Evolutionary conservation across 2,888 invertebrate genomes (phyloP).

Genomic region (Limnephilus rhombicus): DNA sequence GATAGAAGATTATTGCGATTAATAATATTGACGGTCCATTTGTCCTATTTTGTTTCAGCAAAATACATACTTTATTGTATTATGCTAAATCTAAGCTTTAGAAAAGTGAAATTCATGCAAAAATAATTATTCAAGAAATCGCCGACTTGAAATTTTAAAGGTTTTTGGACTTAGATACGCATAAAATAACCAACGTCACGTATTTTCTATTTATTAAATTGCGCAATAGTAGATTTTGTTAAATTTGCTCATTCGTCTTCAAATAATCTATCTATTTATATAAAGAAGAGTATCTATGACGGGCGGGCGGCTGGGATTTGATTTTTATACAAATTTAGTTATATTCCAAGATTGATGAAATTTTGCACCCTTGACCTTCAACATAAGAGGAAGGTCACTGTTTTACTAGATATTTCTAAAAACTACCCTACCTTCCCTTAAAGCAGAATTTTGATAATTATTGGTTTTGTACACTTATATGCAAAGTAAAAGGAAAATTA

Average conservation of each 20-base stretch:
- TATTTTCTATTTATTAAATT: background rate
- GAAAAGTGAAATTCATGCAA: background rate
- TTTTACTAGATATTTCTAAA: too few species aligned
- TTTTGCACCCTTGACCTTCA: too few species aligned
- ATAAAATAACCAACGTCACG: background rate
- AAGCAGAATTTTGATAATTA: too few species aligned
- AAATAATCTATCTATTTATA: too few species aligned
- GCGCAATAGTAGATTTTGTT: background rate
- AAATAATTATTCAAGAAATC: background rate
- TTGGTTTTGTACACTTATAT: too few species aligned
- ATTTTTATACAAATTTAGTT: too few species aligned
- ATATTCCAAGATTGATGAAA: too few species aligned
- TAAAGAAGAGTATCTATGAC: too few species aligned
- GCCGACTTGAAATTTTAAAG: background rate
- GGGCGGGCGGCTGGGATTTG: too few species aligned
- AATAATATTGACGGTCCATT: background rate
- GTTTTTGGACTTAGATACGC: background rate
- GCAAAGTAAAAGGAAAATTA: too few species aligned
- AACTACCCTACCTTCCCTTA: too few species aligned
- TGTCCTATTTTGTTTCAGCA: background rate
- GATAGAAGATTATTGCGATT: background rate
- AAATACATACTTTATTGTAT: background rate
- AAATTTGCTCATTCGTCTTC: background rate
- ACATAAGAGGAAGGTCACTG: too few species aligned
- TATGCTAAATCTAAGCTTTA: background rate